These are phyloP conservation scores for Hydrochoerus hydrochaeris DNA, from an alignment of 2,113 vertebrate genomes.

Conservation along the genomic window DNA sequence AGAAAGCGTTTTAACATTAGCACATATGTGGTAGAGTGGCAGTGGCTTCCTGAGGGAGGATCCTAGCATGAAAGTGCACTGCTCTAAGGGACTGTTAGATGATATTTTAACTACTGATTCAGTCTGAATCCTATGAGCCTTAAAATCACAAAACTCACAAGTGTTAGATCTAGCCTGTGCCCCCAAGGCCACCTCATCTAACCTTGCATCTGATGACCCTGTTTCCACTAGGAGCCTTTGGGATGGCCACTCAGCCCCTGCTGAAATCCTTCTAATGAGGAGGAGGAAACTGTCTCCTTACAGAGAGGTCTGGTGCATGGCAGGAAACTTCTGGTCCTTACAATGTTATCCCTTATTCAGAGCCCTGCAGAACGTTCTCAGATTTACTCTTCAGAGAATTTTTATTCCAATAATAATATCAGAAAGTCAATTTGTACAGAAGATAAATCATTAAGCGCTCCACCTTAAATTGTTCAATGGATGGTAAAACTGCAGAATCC, in stretches of 20 bases:
- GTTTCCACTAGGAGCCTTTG: not conserved
- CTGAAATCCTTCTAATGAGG: not conserved
- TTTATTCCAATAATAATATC: constrained; percentile 71
- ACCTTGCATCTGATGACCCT: not conserved
- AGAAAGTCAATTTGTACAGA: constrained; percentile 73
- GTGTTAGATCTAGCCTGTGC: not conserved
- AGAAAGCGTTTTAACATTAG: constrained; percentile 77
- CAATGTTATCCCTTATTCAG: not conserved
- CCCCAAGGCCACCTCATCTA: not conserved
- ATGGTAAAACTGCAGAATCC: constrained; percentile 78
- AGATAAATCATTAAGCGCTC: constrained; percentile 82
- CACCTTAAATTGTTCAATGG: constrained; percentile 80
- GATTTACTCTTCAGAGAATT: constrained; percentile 80
- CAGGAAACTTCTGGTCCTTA: constrained; percentile 7
- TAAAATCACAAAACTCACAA: not conserved
- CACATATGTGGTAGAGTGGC: constrained; percentile 13
- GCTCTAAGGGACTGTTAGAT: constrained; percentile 51
- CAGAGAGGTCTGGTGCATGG: not conserved
- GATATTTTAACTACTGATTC: not conserved
- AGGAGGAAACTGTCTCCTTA: not conserved
- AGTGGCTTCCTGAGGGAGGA: constrained; percentile 61
- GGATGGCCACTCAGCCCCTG: not conserved
- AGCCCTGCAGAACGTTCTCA: not conserved
- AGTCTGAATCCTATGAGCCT: not conserved
- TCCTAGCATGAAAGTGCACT: constrained; percentile 52